These are phyloP conservation scores for Tupaia tana DNA, from an alignment of 2,113 vertebrate genomes.

Conservation along the genomic window DNA sequence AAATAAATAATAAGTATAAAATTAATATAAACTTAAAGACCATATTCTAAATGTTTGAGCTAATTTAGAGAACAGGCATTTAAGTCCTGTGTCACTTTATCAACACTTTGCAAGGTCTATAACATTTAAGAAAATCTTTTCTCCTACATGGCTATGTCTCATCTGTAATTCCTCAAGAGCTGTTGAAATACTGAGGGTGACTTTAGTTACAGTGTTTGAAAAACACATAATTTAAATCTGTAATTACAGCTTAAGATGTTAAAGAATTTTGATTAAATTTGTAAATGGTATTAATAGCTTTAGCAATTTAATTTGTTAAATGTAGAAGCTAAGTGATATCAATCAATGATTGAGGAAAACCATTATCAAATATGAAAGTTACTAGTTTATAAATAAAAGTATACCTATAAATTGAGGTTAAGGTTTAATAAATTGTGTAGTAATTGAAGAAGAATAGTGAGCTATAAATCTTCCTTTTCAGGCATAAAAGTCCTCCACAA, in stretches of 20 bases:
- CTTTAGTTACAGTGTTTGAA: neutral
- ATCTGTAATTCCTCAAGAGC: neutral
- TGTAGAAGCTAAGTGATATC: conserved; percentile 39
- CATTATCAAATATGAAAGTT: conserved; percentile 16
- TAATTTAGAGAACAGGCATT: neutral
- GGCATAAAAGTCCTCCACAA: neutral
- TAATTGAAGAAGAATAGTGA: conserved; percentile 1
- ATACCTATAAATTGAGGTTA: neutral
- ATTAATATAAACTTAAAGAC: neutral
- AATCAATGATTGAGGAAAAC: conserved; percentile 24
- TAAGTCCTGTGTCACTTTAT: neutral
- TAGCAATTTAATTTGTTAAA: conserved; percentile 27
- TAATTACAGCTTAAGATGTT: neutral
- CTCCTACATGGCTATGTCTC: neutral
- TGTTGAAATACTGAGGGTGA: neutral
- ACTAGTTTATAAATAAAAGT: conserved; percentile 45
- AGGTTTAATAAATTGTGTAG: conserved; percentile 31
- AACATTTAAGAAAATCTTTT: neutral
- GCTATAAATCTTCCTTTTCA: neutral
- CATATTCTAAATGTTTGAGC: neutral
- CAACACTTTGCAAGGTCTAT: neutral
- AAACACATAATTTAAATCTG: neutral
- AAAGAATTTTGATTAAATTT: conserved; percentile 16
- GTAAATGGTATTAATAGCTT: neutral
- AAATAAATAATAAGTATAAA: neutral